phyloP scores from a whole-genome alignment of 2,888 invertebrate species.

The Harpalus rufipes region DNA sequence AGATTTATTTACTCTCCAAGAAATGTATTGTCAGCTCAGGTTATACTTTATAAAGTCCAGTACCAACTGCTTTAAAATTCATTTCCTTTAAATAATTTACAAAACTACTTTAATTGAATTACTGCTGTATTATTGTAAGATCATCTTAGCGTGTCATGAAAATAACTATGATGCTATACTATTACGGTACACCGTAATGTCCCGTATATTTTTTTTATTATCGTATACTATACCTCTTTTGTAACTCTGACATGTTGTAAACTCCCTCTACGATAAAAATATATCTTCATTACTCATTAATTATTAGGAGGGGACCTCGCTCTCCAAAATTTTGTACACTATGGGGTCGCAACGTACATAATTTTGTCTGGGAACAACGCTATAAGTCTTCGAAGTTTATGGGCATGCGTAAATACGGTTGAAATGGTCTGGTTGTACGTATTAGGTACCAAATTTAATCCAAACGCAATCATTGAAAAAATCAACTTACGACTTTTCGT shows the following conservation, averaged over 20 bases:
- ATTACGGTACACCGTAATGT: background rate
- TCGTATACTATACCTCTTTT: background rate
- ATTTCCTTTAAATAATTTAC: background rate
- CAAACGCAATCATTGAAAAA: too few species aligned
- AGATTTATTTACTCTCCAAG: conserved; percentile 8
- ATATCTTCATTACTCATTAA: background rate
- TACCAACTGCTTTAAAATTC: background rate
- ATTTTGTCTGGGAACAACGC: too few species aligned
- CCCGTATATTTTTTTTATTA: background rate
- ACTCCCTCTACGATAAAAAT: background rate
- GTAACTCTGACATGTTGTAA: background rate
- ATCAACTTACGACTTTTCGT: too few species aligned
- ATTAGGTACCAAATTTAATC: too few species aligned
- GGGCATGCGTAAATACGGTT: too few species aligned
- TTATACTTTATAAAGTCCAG: background rate
- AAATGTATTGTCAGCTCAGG: background rate
- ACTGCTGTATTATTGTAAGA: background rate
- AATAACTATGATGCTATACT: background rate
- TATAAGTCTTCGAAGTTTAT: too few species aligned
- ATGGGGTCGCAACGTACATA: too few species aligned
- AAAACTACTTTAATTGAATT: conserved; percentile 1
- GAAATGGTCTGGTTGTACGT: too few species aligned
- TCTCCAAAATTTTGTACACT: too few species aligned
- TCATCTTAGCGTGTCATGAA: background rate
- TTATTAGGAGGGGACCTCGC: background rate